Percentiles rank a stretch among this genome's conserved stretches.
Evolutionary conservation across 2,797 vertebrate species (phyloP).

Genomic region (Sphaeramia orbicularis): DNA sequence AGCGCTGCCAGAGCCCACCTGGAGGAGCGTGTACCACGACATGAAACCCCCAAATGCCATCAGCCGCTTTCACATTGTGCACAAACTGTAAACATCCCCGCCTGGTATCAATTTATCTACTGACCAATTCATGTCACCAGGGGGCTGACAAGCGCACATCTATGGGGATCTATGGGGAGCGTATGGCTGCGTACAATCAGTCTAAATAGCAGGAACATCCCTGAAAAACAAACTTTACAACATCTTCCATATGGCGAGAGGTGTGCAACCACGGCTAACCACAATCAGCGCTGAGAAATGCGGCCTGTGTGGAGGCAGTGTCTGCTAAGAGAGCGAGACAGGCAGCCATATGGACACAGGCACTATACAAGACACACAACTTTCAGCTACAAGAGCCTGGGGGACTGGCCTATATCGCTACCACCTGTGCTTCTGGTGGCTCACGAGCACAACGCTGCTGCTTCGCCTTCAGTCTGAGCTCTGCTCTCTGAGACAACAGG

Average conservation of each 20-base stretch:
- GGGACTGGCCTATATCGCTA: slow-evolving; percentile 93
- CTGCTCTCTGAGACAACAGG: slow-evolving; percentile 48
- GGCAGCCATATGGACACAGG: slow-evolving; percentile 92
- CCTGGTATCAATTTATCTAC: slow-evolving; percentile 78
- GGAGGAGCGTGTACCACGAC: slow-evolving; percentile 67
- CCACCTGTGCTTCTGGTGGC: slow-evolving; percentile 89
- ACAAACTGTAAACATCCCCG: slow-evolving; percentile 78
- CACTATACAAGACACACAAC: slow-evolving; percentile 92
- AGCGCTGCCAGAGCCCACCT: slow-evolving; percentile 77
- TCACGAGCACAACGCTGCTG: slow-evolving; percentile 55
- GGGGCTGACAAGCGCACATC: slow-evolving; percentile 57
- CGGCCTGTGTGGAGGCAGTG: slow-evolving; percentile 76
- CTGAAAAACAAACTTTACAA: slow-evolving; percentile 81
- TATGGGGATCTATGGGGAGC: slow-evolving; percentile 44
- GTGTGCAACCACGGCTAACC: slow-evolving; percentile 67
- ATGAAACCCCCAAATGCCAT: slow-evolving; percentile 75
- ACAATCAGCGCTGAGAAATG: slow-evolving; percentile 46
- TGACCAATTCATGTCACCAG: slow-evolving; percentile 65
- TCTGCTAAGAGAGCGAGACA: slow-evolving; percentile 88
- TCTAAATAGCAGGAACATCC: slow-evolving; percentile 72
- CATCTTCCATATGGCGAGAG: slow-evolving; percentile 79
- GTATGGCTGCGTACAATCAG: slow-evolving; percentile 49
- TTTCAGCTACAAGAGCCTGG: slow-evolving; percentile 92
- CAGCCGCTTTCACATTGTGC: slow-evolving; percentile 59
- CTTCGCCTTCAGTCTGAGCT: slow-evolving; percentile 49